These are phyloP conservation scores for Calameuta filiformis DNA, from an alignment of 2,888 invertebrate species.

Conservation along the genomic window DNA sequence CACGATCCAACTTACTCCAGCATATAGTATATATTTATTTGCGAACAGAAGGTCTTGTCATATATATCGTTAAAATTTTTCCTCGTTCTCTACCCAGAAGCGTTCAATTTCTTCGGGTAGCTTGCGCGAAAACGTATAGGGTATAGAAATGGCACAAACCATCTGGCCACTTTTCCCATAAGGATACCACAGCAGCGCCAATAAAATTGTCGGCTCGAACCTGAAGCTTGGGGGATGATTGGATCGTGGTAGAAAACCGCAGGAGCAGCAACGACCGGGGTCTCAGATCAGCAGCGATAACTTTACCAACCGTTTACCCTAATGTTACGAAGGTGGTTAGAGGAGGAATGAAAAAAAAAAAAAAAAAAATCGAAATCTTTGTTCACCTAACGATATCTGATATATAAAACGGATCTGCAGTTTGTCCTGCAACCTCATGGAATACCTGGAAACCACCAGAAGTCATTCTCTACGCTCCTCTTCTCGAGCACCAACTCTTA, in stretches of 20 bases:
- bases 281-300: background rate
- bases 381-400: background rate
- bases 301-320: background rate
- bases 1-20: background rate
- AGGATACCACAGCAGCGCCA: background rate
- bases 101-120: background rate
- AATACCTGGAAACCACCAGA: background rate
- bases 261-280: background rate
- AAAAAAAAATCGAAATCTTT: no score
- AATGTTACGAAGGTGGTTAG: background rate
- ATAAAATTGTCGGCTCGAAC: background rate
- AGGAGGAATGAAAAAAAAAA: background rate
- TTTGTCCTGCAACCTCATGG: background rate
- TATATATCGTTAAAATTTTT: background rate
- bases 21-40: background rate
- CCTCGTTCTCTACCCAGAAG: background rate
- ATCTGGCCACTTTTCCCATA: background rate
- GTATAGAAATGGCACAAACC: background rate
- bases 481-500: background rate
- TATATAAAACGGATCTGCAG: background rate
- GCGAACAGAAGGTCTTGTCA: background rate
- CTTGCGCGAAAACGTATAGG: background rate
- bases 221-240: background rate
- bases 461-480: background rate
- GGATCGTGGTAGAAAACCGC: background rate